phyloP scores from a whole-genome alignment of 2,888 invertebrate species.

The Cremastinae sp. region DNA sequence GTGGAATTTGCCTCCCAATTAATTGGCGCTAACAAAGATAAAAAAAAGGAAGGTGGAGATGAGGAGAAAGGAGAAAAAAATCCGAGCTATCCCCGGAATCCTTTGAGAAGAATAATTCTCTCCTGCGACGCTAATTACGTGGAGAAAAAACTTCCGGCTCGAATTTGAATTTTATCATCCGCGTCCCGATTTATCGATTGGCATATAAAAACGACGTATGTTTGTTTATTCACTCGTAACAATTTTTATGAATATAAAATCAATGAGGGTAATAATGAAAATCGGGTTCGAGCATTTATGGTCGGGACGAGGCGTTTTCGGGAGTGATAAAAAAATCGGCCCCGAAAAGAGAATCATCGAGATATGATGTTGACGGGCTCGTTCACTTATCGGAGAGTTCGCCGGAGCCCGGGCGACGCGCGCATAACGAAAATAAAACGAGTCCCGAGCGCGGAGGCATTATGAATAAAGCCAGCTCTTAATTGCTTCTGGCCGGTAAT shows the following conservation, averaged over 20 bases:
- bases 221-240: neutral
- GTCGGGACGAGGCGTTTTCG: constrained; percentile 28
- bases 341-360: constrained; percentile 39
- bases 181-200: neutral
- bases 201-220: too few species aligned
- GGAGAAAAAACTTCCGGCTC: constrained; percentile 32
- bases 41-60: constrained; percentile 18
- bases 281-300: constrained; percentile 14
- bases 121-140: constrained; percentile 37
- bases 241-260: neutral
- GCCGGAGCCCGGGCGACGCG: constrained; percentile 35
- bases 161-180: neutral
- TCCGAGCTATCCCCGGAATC: neutral
- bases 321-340: constrained; percentile 30
- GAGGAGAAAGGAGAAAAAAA: too few species aligned
- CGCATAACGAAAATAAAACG: neutral
- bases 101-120: constrained; percentile 41
- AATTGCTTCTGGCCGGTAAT: constrained; percentile 76
- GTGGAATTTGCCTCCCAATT: constrained; percentile 51
- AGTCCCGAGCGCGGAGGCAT: constrained; percentile 60
- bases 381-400: constrained; percentile 30
- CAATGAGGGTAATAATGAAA: constrained; percentile 1
- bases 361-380: constrained; percentile 47
- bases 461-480: constrained; percentile 74
- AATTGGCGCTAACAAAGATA: constrained; percentile 27